Base-by-base conservation (phyloP, 2,797 vertebrate genomes). In the Sebastes kiyomatsui region DNA sequence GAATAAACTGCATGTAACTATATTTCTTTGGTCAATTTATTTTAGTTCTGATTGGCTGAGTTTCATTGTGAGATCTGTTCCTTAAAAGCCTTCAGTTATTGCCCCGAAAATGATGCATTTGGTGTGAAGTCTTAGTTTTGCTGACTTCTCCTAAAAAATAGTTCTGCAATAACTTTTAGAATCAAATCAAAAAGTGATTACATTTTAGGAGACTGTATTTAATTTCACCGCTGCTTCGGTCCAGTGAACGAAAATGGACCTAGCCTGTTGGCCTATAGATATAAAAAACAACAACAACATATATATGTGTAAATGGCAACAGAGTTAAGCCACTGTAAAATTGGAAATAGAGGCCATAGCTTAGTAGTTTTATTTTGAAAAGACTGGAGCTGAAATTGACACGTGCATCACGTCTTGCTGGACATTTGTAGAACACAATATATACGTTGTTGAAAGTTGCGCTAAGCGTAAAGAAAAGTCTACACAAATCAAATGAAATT, bases 241-340 rank as follows among this genome's bases (percentile, higher is more conserved):
- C 27, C 54, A 67, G 20, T 75, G 49, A 83, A 74, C 56, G 67
- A 23, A 68, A 82, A 46, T n/a, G 54, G 10, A n/a, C 22, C 49
- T 11, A 23, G 33, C 49, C 55, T 14, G 27, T 61, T 42, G 28
- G 54, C 54, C 12, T 20, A 18, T 3, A 52, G 12, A 20, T 27
- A 9, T 2, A 46, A 3, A 69, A 54, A 54, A 22, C n/a, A n/a
- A 54, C 49, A 10, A 52, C 18, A 62, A 46, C 27, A 20, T 35
- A 6, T 62, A 8, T 67, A 5, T 64, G 18, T 67, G 10, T 38
- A 59, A 82, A 54, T 54, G 22, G 20, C 16, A 61, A 75, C 49
- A 67, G 33, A 77, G 25, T 66, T n/a, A 8, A 67, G n/a, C 11
- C 30, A 35, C 22, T 54, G 13, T 18, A 1, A 46, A 67, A 79